Base-by-base conservation (phyloP, 2,888 invertebrate species). In the Drymonia ruficornis region DNA sequence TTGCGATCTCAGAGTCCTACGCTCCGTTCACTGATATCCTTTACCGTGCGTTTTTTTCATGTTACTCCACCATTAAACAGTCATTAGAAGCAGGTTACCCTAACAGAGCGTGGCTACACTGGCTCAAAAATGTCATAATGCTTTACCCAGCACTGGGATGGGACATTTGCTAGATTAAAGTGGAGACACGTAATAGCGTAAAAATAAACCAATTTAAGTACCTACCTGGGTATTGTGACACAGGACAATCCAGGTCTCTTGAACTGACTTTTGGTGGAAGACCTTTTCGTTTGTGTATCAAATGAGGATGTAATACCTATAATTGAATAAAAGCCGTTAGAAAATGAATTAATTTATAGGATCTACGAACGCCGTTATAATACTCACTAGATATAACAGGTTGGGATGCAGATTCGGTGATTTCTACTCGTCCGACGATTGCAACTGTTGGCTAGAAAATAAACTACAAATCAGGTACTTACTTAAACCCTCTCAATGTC, bases 341-440 rank as follows among this genome's bases (percentile, higher is more conserved):
- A 31, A 15, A 46, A n/a, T n/a, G 36, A 19, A 50, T 36, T 23
- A 23, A 23, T 23, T 23, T 23, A 11, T 11, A 9, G 9, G 11
- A 31, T 31, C 8, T 12, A 11, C 31, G 2, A 23, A 23, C 31
- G 9, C 9, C 16, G 9, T 40, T 16, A 16, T 18, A 52, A 48
- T 28, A 74, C 89, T 81, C 73, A 91, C 91, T 89, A 16, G 91
- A 90, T 75, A 92, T 92, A 31, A 83, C 83, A 0, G 91, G 91
- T 55, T 92, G 91, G 9, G 91, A 91, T 23, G 91, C 78, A 1
- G 91, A 92, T 64, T 92, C 91, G 0, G 91, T 87, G 40, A 92
- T 92, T 75, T 91, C 91, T 1, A 86, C 74, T 6, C 91, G 84
- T 1, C 88, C 91, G 13, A 77, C 62, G 55, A 78, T 89, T 0